Conservation (phyloP, 2,113 vertebrate genomes). For the Corydoras sp. region DNA sequence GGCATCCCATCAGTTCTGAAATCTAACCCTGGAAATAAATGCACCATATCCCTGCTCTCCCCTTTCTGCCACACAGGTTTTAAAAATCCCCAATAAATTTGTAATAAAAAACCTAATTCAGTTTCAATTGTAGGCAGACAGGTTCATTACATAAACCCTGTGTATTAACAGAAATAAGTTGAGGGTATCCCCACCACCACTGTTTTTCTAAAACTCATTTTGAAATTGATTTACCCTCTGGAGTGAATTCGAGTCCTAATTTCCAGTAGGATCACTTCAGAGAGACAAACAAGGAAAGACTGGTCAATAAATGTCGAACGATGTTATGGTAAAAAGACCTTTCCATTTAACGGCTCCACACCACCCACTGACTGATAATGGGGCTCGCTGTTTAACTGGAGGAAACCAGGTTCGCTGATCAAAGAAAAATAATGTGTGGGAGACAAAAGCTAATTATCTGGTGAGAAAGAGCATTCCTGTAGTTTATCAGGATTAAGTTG, state of each 20-base stretch:
- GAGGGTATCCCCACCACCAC: no score
- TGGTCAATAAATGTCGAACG: slow-evolving; percentile 17
- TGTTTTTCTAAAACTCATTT: neutral
- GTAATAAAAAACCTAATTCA: no score
- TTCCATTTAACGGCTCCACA: slow-evolving; percentile 8
- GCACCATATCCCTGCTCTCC: no score
- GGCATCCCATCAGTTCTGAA: no score
- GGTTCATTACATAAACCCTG: neutral
- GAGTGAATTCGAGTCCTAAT: neutral
- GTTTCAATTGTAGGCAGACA: slow-evolving; percentile 1
- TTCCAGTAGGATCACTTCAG: slow-evolving; percentile 1
- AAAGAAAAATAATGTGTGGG: slow-evolving; percentile 23
- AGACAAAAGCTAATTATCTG: slow-evolving; percentile 44
- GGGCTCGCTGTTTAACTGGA: slow-evolving; percentile 14
- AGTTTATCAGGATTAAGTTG: slow-evolving; percentile 37
- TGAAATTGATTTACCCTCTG: slow-evolving; percentile 8
- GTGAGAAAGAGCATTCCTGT: slow-evolving; percentile 37
- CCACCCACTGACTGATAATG: slow-evolving; percentile 30
- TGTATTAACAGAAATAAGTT: no score
- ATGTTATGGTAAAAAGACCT: slow-evolving; percentile 20
- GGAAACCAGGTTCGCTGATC: slow-evolving; percentile 28
- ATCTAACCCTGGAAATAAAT: no score
- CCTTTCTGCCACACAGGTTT: slow-evolving; percentile 19
- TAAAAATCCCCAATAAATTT: no score
- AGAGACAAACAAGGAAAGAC: slow-evolving; percentile 13